Percentiles rank a stretch among this genome's conserved stretches.
Conservation (phyloP, 2,888 invertebrate species). For the Lycocerus yunnanus region DNA sequence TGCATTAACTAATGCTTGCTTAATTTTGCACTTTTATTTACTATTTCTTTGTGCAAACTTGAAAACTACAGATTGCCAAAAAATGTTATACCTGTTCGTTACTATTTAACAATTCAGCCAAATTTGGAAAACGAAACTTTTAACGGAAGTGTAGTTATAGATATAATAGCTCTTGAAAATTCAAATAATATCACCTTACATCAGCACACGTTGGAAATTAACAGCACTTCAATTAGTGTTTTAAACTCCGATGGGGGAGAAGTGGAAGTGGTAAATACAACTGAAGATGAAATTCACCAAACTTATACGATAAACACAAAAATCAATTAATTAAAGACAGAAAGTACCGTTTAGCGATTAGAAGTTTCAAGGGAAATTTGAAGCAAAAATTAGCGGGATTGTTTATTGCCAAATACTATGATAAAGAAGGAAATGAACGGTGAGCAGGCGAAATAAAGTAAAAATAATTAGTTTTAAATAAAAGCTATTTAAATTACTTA, state of each 20-base stretch:
- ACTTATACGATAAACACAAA: neutral
- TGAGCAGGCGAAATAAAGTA: neutral
- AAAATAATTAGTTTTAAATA: neutral
- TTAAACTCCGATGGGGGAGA: neutral
- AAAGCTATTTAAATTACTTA: neutral
- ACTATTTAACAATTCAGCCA: slow-evolving; percentile 21
- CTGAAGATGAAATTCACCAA: neutral
- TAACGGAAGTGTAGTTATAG: slow-evolving; percentile 22
- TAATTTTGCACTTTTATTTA: neutral
- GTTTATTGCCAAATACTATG: neutral
- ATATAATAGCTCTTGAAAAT: slow-evolving; percentile 2
- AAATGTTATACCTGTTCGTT: slow-evolving; percentile 15
- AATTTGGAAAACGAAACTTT: slow-evolving; percentile 13
- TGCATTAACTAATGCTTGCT: neutral
- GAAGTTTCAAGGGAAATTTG: neutral
- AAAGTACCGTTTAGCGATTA: neutral
- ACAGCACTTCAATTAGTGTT: neutral
- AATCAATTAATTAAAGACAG: neutral
- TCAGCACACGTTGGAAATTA: neutral
- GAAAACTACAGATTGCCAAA: slow-evolving; percentile 19
- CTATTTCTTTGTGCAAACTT: neutral
- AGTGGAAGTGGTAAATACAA: neutral
- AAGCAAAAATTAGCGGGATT: neutral
- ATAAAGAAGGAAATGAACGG: neutral
- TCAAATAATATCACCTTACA: slow-evolving; percentile 25